Conservation (phyloP, 2,888 invertebrate species). For the Lymantria dispar region DNA sequence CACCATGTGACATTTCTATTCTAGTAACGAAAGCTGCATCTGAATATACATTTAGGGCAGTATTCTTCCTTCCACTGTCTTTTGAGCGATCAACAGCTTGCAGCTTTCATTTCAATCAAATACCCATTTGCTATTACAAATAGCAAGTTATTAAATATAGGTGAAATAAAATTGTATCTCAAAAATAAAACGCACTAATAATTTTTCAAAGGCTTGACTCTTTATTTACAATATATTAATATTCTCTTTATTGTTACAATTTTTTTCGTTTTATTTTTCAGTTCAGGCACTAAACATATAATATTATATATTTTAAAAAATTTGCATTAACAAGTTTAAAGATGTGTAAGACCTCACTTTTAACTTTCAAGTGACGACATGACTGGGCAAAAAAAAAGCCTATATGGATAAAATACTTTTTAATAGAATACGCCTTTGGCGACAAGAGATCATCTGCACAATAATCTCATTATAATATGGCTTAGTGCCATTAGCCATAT, state of each 20-base stretch:
- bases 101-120: too few relatives aligned
- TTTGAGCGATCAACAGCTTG: too few relatives aligned
- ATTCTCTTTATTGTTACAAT: conserved; percentile 61
- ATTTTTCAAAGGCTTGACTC: conserved; percentile 51
- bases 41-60: too few relatives aligned
- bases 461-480: conserved; percentile 67
- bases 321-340: conserved; percentile 53
- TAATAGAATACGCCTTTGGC: conserved; percentile 59
- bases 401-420: conserved; percentile 46
- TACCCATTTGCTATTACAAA: too few relatives aligned
- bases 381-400: conserved; percentile 33
- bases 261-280: conserved; percentile 59
- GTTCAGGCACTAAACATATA: conserved; percentile 70
- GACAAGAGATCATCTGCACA: conserved; percentile 59
- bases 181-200: neutral
- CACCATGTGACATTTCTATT: too few relatives aligned
- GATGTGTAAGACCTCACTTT: conserved; percentile 64
- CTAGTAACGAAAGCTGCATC: too few relatives aligned
- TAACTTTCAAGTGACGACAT: conserved; percentile 36
- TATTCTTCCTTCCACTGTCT: too few relatives aligned
- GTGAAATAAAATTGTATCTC: neutral
- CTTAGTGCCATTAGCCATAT: conserved; percentile 14
- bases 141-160: too few relatives aligned
- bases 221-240: conserved; percentile 82
- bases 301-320: conserved; percentile 42